A percentile compares a stretch with the other conserved stretches of the same genome.
These are phyloP conservation scores for Dermolepida albohirtum DNA, from an alignment of 2,888 invertebrate genomes.

Conservation along the genomic window DNA sequence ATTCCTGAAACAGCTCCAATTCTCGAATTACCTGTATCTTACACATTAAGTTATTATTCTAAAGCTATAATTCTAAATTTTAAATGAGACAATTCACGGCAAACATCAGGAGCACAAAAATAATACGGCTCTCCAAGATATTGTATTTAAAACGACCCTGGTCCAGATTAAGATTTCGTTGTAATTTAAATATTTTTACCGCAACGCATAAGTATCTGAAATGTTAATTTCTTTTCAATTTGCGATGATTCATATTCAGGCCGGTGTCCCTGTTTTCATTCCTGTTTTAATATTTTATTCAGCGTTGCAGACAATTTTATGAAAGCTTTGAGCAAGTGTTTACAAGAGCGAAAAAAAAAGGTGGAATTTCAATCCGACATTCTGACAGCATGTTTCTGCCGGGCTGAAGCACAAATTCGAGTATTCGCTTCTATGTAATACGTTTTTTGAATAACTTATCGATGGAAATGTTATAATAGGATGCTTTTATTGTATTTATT, in stretches of 20 bases:
- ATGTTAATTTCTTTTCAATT: constrained; percentile 34
- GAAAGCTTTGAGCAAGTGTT: constrained; percentile 25
- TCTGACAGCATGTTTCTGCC: constrained; percentile 17
- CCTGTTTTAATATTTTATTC: constrained; percentile 33
- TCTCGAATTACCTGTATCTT: too few relatives aligned
- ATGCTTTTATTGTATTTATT: constrained; percentile 14
- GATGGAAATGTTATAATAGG: constrained; percentile 23
- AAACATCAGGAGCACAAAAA: too few relatives aligned
- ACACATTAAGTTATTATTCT: too few relatives aligned
- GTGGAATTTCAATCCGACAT: constrained; percentile 27
- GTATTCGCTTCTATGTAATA: constrained; percentile 18
- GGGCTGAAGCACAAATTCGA: constrained; percentile 8
- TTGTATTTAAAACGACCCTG: neutral
- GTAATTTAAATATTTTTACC: constrained; percentile 1
- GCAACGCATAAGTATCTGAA: constrained; percentile 17
- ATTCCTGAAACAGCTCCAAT: too few relatives aligned
- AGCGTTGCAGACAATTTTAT: constrained; percentile 19
- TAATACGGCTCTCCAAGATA: too few relatives aligned
- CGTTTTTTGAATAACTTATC: constrained; percentile 23
- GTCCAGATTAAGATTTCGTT: constrained; percentile 12
- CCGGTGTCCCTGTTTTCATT: constrained; percentile 14
- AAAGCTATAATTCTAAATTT: too few relatives aligned
- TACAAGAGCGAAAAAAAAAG: constrained; percentile 32
- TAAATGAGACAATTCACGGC: too few relatives aligned
- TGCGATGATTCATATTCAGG: constrained; percentile 31